Percentiles rank a stretch among this genome's conserved stretches.
Evolutionary conservation across 2,888 invertebrate genomes (phyloP).

Genomic region (Disparrhopalites patrizii): DNA sequence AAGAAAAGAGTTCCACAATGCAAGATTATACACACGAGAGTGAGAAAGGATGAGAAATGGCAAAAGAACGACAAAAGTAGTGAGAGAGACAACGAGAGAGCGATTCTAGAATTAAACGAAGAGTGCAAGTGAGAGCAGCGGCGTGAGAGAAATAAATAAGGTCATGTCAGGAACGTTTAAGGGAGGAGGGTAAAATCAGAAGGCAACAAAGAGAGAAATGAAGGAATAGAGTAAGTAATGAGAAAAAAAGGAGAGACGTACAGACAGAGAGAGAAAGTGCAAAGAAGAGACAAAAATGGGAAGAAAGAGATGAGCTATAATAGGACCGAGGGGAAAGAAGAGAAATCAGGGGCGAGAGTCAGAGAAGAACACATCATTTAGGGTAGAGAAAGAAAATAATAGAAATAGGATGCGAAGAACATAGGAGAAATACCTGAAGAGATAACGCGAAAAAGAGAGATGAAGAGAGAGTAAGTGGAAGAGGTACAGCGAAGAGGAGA

Average conservation of each 20-base stretch:
- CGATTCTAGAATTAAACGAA: background rate
- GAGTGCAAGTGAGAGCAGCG: background rate
- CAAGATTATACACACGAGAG: background rate
- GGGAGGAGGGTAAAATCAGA: background rate
- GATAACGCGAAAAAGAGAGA: no score
- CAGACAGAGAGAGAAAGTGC: background rate
- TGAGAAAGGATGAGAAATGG: background rate
- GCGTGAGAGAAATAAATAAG: background rate
- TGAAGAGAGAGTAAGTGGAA: no score
- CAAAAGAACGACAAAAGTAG: background rate
- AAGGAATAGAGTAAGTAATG: conserved; percentile 13
- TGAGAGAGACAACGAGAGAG: conserved; percentile 12
- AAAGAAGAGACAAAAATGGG: background rate
- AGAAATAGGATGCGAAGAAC: no score
- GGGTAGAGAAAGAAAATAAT: no score
- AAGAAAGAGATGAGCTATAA: background rate
- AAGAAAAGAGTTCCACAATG: no score
- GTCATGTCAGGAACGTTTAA: background rate
- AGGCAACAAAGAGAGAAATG: background rate
- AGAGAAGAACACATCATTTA: no score
- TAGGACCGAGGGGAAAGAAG: no score
- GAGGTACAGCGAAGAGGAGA: no score
- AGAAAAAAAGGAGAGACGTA: background rate
- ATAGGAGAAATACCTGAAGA: no score
- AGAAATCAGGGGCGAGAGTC: no score